Evolutionary conservation across 2,888 invertebrate species (phyloP), one percentile per base, ranked within the genome.

Genomic region (Deladenus siricidicola): DNA sequence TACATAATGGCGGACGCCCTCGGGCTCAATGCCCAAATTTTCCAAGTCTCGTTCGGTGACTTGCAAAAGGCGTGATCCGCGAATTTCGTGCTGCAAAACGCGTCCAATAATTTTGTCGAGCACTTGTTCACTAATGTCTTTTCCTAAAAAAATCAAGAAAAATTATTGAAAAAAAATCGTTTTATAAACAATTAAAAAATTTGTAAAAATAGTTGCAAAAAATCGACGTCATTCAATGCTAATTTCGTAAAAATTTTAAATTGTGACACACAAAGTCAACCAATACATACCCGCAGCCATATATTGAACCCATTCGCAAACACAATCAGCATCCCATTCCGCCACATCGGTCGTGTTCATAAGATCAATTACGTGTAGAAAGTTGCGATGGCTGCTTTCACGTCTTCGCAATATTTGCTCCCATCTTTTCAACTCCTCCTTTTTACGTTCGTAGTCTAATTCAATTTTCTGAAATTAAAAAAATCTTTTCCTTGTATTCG

Each of bases 31-130:
- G 26, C 70, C 74, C 21, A 74, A 58, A 26, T 64, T 57, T 39
- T 72, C 70, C 55, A 74, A 58, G 60, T 74, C 73, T 42, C 65
- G 70, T 34, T 70, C 68, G 0, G 68, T 65, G 59, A 74, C 69
- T 48, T 69, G 65, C 39, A 74, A 49, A 6, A 74, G 60, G 17
- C 73, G 60, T 19, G 66, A 56, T 8, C 74, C 74, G 29, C 68
- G 70, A 53, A 74, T 74, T 47, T 70, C 58, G 60, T 73, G 66
- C n/a, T 69, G 59, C 17, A 67, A 64, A 8, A 74, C 63, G 24
- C 62, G 61, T 1, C 66, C 58, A 44, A 71, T 68, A 24, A 73
- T 59, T 39, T 65, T 59, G 30, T 71, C 67, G 47, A 70, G 50
- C 43, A 67, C 64, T 14, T 65, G 66, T 47, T 63, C 60, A 19